Conservation (phyloP, 2,113 vertebrate genomes). For the Spilogale gracilis region DNA sequence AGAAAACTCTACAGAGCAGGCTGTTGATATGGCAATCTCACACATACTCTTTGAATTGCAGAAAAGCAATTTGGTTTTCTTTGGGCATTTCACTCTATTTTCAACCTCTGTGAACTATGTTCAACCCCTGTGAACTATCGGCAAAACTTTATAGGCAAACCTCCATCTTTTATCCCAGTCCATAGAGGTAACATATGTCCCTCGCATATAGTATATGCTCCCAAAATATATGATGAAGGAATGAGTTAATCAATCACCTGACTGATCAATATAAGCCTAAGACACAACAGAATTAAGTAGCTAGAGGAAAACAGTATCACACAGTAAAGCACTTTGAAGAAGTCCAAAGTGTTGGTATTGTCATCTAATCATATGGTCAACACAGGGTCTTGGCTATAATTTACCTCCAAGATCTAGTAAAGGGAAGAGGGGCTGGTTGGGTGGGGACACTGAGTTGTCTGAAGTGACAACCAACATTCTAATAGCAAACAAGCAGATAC, state of each 20-base stretch:
- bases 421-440: not conserved
- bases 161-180: not conserved
- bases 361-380: not conserved
- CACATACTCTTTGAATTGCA: conserved; percentile 62
- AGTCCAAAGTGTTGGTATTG: conserved; percentile 57
- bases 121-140: conserved; percentile 67
- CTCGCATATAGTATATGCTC: not conserved
- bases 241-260: not conserved
- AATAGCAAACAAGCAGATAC: not conserved
- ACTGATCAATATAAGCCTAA: conserved; percentile 56
- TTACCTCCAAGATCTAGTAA: not conserved
- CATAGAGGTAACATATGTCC: not conserved
- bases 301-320: conserved; percentile 44
- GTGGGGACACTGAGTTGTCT: not conserved
- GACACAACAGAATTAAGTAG: conserved; percentile 64
- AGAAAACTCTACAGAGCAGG: conserved; percentile 69
- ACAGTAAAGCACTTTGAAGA: conserved; percentile 41
- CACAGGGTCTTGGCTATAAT: not conserved
- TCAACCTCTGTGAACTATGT: conserved; percentile 63
- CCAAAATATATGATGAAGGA: not conserved
- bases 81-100: conserved; percentile 74
- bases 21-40: conserved; percentile 71
- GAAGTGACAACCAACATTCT: not conserved
- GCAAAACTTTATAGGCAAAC: conserved; percentile 29
- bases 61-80: conserved; percentile 80